A percentile compares a stretch with the other conserved stretches of the same genome.
phyloP scores from a whole-genome alignment of 2,888 invertebrate species.

The Anoplius nigerrimus region DNA sequence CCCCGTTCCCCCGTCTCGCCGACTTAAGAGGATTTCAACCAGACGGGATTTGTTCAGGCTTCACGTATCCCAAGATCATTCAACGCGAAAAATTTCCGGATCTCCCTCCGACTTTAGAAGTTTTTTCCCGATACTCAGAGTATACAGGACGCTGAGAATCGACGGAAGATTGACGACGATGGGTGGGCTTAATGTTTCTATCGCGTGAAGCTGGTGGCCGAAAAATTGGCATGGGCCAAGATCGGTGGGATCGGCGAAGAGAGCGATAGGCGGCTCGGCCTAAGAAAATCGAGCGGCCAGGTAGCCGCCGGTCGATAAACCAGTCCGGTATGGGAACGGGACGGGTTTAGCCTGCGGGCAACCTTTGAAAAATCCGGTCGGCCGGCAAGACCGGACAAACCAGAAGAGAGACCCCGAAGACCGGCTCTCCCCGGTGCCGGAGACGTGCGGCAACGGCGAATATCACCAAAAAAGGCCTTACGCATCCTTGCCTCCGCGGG shows the following conservation, averaged over 20 bases:
- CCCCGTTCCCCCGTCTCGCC: slow-evolving; percentile 7
- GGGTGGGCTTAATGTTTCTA: no score
- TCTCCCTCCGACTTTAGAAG: no score
- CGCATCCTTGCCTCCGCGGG: slow-evolving; percentile 49
- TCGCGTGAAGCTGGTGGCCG: no score
- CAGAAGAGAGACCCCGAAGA: slow-evolving; percentile 44
- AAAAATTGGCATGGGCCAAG: not conserved
- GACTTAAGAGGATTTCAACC: not conserved
- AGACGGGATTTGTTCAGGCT: no score
- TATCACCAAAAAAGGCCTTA: slow-evolving; percentile 66
- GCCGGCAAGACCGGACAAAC: slow-evolving; percentile 56
- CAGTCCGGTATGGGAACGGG: slow-evolving; percentile 51
- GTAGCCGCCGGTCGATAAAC: slow-evolving; percentile 49
- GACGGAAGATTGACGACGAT: no score
- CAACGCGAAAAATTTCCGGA: no score
- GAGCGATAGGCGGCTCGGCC: slow-evolving; percentile 23
- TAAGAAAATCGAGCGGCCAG: slow-evolving; percentile 44
- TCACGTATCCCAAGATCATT: no score
- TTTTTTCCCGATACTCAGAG: no score
- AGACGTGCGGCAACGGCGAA: slow-evolving; percentile 29
- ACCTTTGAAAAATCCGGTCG: slow-evolving; percentile 62
- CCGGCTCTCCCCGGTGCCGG: slow-evolving; percentile 17
- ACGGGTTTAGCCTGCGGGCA: slow-evolving; percentile 45
- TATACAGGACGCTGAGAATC: no score
- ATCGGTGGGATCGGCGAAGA: slow-evolving; percentile 2